Conservation (phyloP, 2,888 invertebrate genomes). For the Matsumyia berberina region DNA sequence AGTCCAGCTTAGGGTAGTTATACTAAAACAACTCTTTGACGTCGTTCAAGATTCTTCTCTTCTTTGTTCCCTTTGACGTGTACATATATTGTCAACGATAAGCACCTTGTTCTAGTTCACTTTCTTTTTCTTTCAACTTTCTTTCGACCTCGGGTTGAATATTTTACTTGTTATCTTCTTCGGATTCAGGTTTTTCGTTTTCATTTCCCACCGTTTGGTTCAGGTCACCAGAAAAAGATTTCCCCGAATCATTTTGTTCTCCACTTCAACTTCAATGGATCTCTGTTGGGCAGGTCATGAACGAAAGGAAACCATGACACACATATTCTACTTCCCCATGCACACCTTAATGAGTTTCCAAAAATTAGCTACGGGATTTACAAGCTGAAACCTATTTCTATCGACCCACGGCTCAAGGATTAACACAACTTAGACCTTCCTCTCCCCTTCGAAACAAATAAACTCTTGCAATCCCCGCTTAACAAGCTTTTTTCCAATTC, state of each 20-base stretch:
- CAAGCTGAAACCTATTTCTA: neutral
- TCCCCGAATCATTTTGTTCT: neutral
- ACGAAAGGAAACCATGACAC: too few species aligned
- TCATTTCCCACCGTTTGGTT: constrained; percentile 4
- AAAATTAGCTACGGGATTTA: neutral
- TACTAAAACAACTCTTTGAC: too few species aligned
- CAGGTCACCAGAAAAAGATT: neutral
- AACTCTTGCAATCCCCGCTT: neutral
- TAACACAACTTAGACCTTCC: too few species aligned
- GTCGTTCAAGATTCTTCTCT: too few species aligned
- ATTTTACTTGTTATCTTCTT: neutral
- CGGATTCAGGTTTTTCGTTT: constrained; percentile 30
- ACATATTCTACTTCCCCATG: constrained; percentile 14
- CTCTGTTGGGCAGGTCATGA: constrained; percentile 14
- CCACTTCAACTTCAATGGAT: neutral
- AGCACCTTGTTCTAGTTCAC: constrained; percentile 52
- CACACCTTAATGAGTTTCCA: constrained; percentile 2
- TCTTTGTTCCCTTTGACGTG: constrained; percentile 1
- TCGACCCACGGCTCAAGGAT: neutral
- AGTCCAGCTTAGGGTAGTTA: too few species aligned
- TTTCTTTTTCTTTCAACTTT: constrained; percentile 63
- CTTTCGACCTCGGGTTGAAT: constrained; percentile 29
- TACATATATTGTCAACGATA: neutral
- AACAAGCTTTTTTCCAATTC: constrained; percentile 24
- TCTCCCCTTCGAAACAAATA: neutral